These are phyloP conservation scores for Cephus nigrinus DNA, from an alignment of 2,888 invertebrate species.

Conservation along the genomic window DNA sequence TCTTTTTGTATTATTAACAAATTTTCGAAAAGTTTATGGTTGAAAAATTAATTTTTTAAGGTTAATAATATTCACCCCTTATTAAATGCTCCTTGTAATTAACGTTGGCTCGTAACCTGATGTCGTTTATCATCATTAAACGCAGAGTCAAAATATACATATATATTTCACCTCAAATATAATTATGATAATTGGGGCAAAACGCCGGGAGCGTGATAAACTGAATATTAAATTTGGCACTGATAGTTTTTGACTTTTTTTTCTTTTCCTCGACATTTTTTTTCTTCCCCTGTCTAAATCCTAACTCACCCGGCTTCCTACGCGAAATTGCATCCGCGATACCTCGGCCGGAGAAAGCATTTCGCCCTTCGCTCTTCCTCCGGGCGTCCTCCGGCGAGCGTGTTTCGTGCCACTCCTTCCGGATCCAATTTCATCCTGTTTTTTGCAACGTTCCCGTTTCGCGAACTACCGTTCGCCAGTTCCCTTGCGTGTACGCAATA, in stretches of 20 bases:
- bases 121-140: neutral
- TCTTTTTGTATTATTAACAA: neutral
- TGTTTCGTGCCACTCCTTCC: neutral
- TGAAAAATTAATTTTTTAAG: neutral
- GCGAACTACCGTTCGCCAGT: neutral
- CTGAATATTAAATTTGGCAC: neutral
- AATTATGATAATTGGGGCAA: neutral
- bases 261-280: neutral
- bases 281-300: neutral
- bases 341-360: neutral
- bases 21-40: neutral
- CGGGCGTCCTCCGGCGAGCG: neutral
- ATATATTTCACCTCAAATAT: neutral
- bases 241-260: neutral
- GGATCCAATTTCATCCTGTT: slow-evolving; percentile 5
- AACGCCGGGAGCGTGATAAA: neutral
- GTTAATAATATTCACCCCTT: neutral
- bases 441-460: neutral
- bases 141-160: neutral
- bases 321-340: neutral
- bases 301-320: neutral
- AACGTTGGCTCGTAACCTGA: neutral
- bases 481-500: neutral
- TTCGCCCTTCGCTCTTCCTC: neutral
- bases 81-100: neutral